Conservation (phyloP, 2,888 invertebrate genomes). For the Clanis bilineata region DNA sequence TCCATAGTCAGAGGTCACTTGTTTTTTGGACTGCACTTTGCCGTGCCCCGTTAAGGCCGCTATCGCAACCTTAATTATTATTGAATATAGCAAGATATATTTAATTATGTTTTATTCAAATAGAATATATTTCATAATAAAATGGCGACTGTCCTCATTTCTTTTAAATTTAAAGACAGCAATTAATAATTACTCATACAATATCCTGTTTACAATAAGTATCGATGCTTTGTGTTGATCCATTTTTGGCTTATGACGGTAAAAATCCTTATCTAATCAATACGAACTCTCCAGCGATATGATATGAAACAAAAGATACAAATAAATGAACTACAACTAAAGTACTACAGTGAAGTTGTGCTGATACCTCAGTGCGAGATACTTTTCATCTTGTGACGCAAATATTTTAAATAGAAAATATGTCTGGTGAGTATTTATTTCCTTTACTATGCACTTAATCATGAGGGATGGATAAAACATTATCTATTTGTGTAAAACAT, state of each 20-base stretch:
- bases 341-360: conserved; percentile 28
- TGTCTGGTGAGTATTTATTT: conserved; percentile 43
- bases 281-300: conserved; percentile 39
- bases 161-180: background rate
- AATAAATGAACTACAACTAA: conserved; percentile 39
- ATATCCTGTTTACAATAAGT: conserved; percentile 2
- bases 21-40: no score
- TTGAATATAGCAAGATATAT: no score
- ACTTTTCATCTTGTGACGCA: conserved; percentile 21
- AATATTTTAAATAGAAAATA: conserved; percentile 20
- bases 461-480: background rate
- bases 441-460: background rate
- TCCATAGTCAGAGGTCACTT: no score
- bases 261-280: conserved; percentile 43
- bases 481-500: no score
- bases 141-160: no score
- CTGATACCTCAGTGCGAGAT: conserved; percentile 24
- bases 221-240: background rate
- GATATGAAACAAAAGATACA: conserved; percentile 43
- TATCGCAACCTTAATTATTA: no score
- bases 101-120: no score
- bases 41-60: no score
- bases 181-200: background rate
- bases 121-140: no score
- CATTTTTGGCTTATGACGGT: conserved; percentile 15